Base-by-base conservation (phyloP, 2,113 vertebrate species). In the Ophiodon elongatus region DNA sequence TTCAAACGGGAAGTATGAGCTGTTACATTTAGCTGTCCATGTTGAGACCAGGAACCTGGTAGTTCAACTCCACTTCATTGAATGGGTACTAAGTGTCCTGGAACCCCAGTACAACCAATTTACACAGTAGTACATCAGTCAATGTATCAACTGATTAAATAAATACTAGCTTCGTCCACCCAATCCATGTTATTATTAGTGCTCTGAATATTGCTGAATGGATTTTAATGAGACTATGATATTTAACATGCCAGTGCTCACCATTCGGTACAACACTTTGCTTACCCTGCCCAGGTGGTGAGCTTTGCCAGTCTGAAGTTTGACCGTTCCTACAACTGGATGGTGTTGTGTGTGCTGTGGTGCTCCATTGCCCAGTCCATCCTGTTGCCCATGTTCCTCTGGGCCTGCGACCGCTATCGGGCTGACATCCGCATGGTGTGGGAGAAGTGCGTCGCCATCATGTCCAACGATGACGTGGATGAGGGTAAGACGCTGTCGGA, bases 391-490 rank as follows among this genome's bases (percentile, higher is more conserved):
- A 88, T 97, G 79, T 97, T 97, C 94, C 95, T 98, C 59, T 97
- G 97, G 97, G 97, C 97, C 65, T 98, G 97, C 4, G 97, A 98
- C 83, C 97, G 97, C 64, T 98, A 98, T 90, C 95, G 97, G 0
- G 97, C 97, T 0, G 95, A 98, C 80, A 94, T 97, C 76, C 96
- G 94, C 78, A 95, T 97, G 63, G 93, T 98, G 86, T 97, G 97
- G 96, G 97, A 97, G 88, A 98, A 98, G 86, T 98, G 97, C 1
- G 82, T 97, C 62, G 96, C 97, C 73, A 96, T 98, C 81, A 95
- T 98, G 97, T 96, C 97, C 93, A 97, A 96, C 0, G 96, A 97
- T 0, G 97, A 97, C 4, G 91, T 94, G 0, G 96, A 97, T 0
- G 96, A 97, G 75, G 97, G 97, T 97, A 95, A 96, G 91, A 27